Percentiles rank a stretch among this genome's conserved stretches.
Conservation (phyloP, 2,888 invertebrate species). For the Schrankia costaestrigalis region DNA sequence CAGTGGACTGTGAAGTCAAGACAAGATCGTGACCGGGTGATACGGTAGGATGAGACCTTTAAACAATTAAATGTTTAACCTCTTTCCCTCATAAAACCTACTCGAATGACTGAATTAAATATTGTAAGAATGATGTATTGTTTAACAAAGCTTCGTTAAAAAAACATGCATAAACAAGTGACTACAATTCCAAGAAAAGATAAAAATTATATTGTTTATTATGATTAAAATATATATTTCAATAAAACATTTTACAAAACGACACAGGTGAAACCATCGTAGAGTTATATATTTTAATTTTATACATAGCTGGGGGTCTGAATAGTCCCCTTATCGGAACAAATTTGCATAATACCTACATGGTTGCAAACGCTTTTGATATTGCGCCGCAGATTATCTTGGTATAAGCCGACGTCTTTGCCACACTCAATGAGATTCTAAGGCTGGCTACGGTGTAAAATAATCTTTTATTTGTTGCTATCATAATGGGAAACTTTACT, state of each 20-base stretch:
- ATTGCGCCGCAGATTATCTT: constrained; percentile 62
- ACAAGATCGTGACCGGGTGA: too few species aligned
- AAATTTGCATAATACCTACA: constrained; percentile 68
- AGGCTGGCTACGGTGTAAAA: constrained; percentile 26
- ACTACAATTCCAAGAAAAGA: too few species aligned
- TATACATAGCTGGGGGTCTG: constrained; percentile 40
- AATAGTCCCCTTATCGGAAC: constrained; percentile 51
- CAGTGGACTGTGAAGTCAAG: too few species aligned
- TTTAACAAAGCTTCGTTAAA: too few species aligned
- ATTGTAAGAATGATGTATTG: too few species aligned
- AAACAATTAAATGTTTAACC: too few species aligned
- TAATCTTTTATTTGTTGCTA: constrained; percentile 30
- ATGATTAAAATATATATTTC: too few species aligned
- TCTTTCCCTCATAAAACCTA: too few species aligned
- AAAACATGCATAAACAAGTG: too few species aligned
- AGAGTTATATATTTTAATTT: constrained; percentile 53
- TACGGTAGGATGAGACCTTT: too few species aligned
- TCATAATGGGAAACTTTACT: constrained; percentile 28
- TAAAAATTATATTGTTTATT: too few species aligned
- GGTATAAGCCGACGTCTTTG: constrained; percentile 52
- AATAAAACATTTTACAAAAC: constrained; percentile 1
- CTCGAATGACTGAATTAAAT: too few species aligned
- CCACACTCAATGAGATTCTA: constrained; percentile 47
- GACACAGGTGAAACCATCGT: constrained; percentile 29
- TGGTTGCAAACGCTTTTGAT: constrained; percentile 52